Evolutionary conservation across 1,140 invertebrate species (phyloP), one percentile per base, ranked within the genome.

Genomic region (Solenopsis fugax): DNA sequence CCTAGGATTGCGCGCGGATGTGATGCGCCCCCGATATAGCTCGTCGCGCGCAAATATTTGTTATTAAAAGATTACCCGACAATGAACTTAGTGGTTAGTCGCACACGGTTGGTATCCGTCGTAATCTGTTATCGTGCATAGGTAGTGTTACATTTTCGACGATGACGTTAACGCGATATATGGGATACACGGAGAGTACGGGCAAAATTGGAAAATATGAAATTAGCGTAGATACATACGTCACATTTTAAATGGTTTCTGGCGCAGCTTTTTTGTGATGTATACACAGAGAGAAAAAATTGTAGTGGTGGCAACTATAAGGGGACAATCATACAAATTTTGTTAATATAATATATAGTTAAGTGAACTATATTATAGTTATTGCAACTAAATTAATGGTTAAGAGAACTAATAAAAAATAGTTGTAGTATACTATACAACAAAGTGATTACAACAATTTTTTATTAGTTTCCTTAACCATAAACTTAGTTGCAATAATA

Each of bases 1-100:
- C 84, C 60, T 81, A 78, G 88, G 90, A 92, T 93, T 89, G 91
- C 86, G 76, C 77, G 64, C 21, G 45, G 62, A 84, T 37, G 78
- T 37, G 62, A 62, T 12, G 48, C 29, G 9, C 37, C 6, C 7
- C 21, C 7, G 24, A 54, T 56, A 10, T 67, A 75, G 52, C 9
- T 75, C 71, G 4, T 24, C 18, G 50, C 21, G 52, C 50, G 65
- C 52, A 67, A 73, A 84, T 73, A 87, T 86, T 81, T 71, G 64
- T 86, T 80, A 81, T 88, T 88, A 77, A 84, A 88, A 87, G 87
- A 80, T 89, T 87, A 87, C 69, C 71, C 80, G 77, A 67, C 78
- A 65, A 86, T 62, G 72, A 87, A 84, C 72, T 87, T 89, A 80
- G 54, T 64, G 76, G 78, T 60, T 77, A 77, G 82, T 73, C 65